phyloP scores from a whole-genome alignment of 2,113 vertebrate genomes.

The Anoura caudifer region DNA sequence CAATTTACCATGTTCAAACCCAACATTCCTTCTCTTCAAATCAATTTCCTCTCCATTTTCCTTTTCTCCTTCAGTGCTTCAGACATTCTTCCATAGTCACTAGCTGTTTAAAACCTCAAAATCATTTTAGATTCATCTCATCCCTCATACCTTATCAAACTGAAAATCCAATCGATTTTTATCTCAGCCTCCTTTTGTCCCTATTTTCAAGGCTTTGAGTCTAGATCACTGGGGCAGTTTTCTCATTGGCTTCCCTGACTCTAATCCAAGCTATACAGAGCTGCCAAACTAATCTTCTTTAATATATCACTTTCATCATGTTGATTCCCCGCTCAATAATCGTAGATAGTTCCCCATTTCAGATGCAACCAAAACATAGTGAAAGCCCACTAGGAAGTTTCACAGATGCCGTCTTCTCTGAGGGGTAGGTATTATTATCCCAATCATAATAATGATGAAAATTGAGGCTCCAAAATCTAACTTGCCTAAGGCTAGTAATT shows the following conservation, averaged over 20 bases:
- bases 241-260: conserved; percentile 56
- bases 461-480: conserved; percentile 41
- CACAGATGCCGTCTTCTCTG: conserved; percentile 28
- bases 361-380: conserved; percentile 40
- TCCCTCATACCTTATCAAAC: conserved; percentile 40
- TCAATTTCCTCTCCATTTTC: not conserved
- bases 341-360: conserved; percentile 49
- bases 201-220: conserved; percentile 53
- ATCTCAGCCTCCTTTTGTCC: conserved; percentile 29
- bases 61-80: not conserved
- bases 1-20: not conserved
- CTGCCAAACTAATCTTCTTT: conserved; percentile 74
- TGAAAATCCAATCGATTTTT: conserved; percentile 51
- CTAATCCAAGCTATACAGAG: conserved; percentile 52
- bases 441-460: conserved; percentile 37
- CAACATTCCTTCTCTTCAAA: not conserved
- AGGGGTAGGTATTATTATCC: conserved; percentile 41
- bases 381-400: conserved; percentile 50
- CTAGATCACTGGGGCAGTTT: conserved; percentile 40
- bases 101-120: conserved; percentile 35
- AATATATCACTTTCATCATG: conserved; percentile 71
- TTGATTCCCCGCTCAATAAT: conserved; percentile 65
- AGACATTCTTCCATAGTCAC: not conserved
- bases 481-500: not conserved
- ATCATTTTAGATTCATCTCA: conserved; percentile 2